Conservation (phyloP, 2,888 invertebrate genomes). For the Phania funesta region DNA sequence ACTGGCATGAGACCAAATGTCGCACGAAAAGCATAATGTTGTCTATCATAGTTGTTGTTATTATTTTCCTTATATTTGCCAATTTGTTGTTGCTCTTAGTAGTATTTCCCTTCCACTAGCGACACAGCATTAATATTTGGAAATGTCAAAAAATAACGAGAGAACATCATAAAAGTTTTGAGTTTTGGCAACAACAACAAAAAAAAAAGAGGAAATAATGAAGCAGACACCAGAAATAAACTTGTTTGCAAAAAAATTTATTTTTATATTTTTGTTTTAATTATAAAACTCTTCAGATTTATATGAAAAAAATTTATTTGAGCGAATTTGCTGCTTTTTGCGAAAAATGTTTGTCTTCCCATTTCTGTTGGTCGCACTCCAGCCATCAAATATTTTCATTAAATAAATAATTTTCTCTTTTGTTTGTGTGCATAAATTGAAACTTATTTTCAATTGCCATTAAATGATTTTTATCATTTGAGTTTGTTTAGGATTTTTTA, state of each 20-base stretch:
- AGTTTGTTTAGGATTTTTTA: neutral
- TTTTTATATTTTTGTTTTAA: too few species aligned
- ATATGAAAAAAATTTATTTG: too few species aligned
- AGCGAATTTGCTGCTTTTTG: too few species aligned
- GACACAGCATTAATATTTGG: constrained; percentile 46
- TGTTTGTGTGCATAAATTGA: constrained; percentile 4
- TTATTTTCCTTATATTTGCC: constrained; percentile 13
- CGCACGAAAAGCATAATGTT: constrained; percentile 54
- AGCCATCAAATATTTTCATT: too few species aligned
- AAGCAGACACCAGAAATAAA: neutral
- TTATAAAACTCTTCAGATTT: too few species aligned
- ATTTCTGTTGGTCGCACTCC: too few species aligned
- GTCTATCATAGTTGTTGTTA: constrained; percentile 55
- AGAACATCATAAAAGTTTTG: constrained; percentile 17
- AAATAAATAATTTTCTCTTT: neutral
- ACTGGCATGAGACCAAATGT: constrained; percentile 56
- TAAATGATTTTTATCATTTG: constrained; percentile 25
- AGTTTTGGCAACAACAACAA: neutral
- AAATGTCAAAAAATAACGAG: constrained; percentile 35
- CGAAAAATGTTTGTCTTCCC: too few species aligned
- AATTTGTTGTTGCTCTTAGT: constrained; percentile 15
- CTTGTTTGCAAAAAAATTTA: neutral
- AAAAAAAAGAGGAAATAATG: too few species aligned
- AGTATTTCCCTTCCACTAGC: neutral
- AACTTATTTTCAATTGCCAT: constrained; percentile 38